phyloP scores from a whole-genome alignment of 2,797 vertebrate species.

The Anabacerthia variegaticeps region DNA sequence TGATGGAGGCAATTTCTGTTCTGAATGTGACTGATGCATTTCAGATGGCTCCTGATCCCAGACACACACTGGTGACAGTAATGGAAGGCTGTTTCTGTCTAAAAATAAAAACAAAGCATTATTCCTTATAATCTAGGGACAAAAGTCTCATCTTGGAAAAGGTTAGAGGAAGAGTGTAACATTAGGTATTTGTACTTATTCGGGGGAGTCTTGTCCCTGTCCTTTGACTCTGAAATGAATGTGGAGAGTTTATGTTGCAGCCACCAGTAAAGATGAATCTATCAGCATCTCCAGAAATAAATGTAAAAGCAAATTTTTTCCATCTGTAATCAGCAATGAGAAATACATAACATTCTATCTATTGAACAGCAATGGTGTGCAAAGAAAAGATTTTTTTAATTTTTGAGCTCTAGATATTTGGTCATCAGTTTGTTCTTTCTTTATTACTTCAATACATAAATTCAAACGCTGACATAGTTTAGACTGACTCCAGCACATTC shows the following conservation, averaged over 20 bases:
- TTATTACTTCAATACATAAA: neutral
- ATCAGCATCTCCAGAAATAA: neutral
- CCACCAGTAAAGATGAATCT: neutral
- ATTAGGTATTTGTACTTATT: neutral
- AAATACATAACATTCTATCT: neutral
- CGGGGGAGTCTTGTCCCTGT: neutral
- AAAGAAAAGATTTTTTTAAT: neutral
- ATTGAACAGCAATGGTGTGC: neutral
- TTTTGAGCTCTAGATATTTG: neutral
- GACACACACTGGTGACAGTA: neutral
- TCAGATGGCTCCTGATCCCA: neutral
- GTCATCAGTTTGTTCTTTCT: neutral
- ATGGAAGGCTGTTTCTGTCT: neutral
- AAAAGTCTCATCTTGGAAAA: neutral
- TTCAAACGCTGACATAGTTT: neutral
- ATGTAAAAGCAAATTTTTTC: neutral
- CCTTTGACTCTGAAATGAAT: neutral
- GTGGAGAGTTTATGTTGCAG: neutral
- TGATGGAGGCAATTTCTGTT: neutral
- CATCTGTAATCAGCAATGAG: neutral
- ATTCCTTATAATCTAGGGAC: neutral
- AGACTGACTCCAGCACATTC: neutral
- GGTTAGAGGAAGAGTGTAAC: neutral
- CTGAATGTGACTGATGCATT: neutral
- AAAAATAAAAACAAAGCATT: neutral